Percentiles rank a stretch among this genome's conserved stretches.
Conservation (phyloP, 2,888 invertebrate genomes). For the Bedellia somnulentella region DNA sequence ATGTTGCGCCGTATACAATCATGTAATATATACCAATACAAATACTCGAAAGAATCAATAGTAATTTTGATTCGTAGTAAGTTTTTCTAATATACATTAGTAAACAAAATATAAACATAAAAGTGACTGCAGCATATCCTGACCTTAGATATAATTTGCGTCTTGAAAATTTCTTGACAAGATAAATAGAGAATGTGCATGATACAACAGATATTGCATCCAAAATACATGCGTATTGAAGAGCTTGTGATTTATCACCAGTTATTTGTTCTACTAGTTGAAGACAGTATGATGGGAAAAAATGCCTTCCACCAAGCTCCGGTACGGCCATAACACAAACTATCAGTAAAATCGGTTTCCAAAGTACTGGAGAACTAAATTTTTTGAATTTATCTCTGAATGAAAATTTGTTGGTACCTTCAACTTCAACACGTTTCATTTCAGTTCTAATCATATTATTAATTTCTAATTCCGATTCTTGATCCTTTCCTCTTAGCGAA, state of each 20-base stretch:
- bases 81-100: background rate
- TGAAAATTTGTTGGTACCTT: too few relatives aligned
- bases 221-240: constrained; percentile 3
- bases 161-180: constrained; percentile 2
- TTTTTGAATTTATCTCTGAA: background rate
- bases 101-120: background rate
- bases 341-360: constrained; percentile 6
- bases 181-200: background rate
- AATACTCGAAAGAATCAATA: constrained; percentile 2
- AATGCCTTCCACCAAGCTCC: constrained; percentile 6
- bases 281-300: constrained; percentile 6
- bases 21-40: constrained; percentile 4
- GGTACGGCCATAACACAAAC: constrained; percentile 4
- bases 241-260: constrained; percentile 6
- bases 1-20: constrained; percentile 2
- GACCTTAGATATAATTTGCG: constrained; percentile 1
- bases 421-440: background rate
- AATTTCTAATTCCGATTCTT: constrained; percentile 1
- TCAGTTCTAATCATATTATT: background rate
- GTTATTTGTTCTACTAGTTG: constrained; percentile 5
- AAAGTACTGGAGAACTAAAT: constrained; percentile 5
- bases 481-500: background rate
- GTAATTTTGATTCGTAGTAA: background rate
- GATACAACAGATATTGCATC: constrained; percentile 4
- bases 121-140: background rate